These are phyloP conservation scores for Halcyon chelicuti DNA, from an alignment of 2,797 vertebrate genomes.

Conservation along the genomic window DNA sequence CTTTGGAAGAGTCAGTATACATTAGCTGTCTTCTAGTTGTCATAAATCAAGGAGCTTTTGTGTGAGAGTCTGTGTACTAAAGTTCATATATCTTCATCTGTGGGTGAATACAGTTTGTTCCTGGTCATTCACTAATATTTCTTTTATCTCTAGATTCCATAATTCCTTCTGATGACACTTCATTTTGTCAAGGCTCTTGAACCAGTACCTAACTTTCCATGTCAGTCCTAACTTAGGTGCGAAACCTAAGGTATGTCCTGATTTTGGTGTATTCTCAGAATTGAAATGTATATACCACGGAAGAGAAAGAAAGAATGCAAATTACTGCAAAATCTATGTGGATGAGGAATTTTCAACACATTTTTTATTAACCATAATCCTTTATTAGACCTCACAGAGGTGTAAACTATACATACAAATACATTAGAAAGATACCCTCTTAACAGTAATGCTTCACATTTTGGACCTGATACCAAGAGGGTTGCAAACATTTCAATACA, in stretches of 20 bases:
- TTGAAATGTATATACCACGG: not conserved
- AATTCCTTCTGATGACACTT: not conserved
- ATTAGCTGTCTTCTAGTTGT: not conserved
- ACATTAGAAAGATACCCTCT: constrained; percentile 76
- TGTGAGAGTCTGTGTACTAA: not conserved
- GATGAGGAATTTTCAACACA: constrained; percentile 69
- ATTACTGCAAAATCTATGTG: not conserved
- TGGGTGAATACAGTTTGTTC: not conserved
- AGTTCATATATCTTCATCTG: not conserved
- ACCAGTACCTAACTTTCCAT: not conserved
- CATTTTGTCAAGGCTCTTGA: not conserved
- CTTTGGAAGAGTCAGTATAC: not conserved
- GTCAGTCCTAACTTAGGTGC: not conserved
- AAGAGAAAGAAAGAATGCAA: not conserved
- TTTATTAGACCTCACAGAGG: constrained; percentile 79
- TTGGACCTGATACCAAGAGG: constrained; percentile 71
- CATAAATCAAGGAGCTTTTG: not conserved
- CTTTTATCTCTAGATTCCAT: not conserved
- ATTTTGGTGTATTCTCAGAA: not conserved
- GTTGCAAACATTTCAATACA: constrained; percentile 74
- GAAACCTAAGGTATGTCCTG: not conserved
- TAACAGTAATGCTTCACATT: constrained; percentile 71
- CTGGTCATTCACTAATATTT: not conserved
- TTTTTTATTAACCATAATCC: constrained; percentile 77
- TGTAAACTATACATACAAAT: constrained; percentile 78